Evolutionary conservation across 2,113 vertebrate genomes (phyloP).

Genomic region (Rhinopomastus cyanomelas): DNA sequence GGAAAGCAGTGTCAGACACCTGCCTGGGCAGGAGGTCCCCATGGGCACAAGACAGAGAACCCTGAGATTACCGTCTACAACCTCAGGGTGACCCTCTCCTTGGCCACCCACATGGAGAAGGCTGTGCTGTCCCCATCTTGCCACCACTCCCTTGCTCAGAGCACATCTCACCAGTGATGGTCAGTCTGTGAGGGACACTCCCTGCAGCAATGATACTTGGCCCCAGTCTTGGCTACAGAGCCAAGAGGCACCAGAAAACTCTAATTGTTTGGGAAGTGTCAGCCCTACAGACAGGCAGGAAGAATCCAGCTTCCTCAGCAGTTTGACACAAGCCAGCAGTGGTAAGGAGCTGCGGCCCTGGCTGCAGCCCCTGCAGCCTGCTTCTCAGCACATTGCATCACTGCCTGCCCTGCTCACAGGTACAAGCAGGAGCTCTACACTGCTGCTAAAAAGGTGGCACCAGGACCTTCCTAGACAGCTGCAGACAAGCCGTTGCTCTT

Average conservation of each 20-base stretch:
- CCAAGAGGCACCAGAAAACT: neutral
- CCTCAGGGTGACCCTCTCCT: neutral
- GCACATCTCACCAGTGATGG: rapidly evolving
- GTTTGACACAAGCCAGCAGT: neutral
- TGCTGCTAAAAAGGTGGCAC: neutral
- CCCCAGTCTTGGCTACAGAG: neutral
- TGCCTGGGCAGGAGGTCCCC: rapidly evolving
- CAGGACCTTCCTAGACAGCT: neutral
- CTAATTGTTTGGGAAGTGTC: neutral
- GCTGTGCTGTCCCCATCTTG: neutral
- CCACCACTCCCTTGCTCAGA: neutral
- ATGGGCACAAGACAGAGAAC: neutral
- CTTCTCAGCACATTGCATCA: rapidly evolving
- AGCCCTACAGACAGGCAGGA: neutral
- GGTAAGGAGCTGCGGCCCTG: neutral
- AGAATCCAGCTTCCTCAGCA: neutral
- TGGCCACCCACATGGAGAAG: neutral
- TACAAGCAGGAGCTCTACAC: neutral
- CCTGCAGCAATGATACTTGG: neutral
- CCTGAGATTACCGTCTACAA: neutral
- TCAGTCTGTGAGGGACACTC: neutral
- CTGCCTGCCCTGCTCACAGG: neutral
- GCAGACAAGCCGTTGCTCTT: neutral
- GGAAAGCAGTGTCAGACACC: neutral
- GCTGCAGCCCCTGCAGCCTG: neutral